These are phyloP conservation scores for Dromaius novaehollandiae DNA, from an alignment of 2,113 vertebrate species.

Conservation along the genomic window DNA sequence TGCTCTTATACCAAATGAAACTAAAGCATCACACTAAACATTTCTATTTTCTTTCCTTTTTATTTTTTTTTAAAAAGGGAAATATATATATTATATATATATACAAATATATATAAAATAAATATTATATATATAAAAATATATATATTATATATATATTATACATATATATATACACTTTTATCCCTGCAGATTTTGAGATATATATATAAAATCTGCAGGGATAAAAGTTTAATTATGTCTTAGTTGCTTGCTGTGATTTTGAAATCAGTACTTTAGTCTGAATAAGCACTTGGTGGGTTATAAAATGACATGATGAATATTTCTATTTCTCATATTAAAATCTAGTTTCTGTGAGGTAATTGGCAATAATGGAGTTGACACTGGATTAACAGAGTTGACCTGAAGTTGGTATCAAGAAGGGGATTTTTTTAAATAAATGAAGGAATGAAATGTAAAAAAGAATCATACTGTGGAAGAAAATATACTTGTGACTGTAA, in stretches of 20 bases:
- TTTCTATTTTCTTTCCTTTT: constrained; percentile 1
- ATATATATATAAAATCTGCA: constrained; percentile 50
- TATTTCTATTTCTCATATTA: constrained; percentile 71
- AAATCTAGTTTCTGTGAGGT: constrained; percentile 69
- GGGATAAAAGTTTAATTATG: constrained; percentile 79
- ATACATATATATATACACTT: no score
- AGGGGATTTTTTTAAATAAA: constrained; percentile 61
- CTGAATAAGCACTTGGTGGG: constrained; percentile 73
- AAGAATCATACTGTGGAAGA: neutral
- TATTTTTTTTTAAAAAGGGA: neutral
- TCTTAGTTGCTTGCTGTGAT: constrained; percentile 78
- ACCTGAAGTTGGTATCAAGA: constrained; percentile 59
- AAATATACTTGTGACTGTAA: constrained; percentile 44
- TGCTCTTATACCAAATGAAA: constrained; percentile 57
- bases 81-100: neutral
- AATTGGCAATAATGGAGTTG: constrained; percentile 74
- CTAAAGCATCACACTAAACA: constrained; percentile 43
- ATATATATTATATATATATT: no score
- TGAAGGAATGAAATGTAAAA: neutral
- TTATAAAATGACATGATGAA: constrained; percentile 68
- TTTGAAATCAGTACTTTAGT: constrained; percentile 75
- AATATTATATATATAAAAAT: no score
- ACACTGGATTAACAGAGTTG: constrained; percentile 72
- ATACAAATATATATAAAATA: no score
- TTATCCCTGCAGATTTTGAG: no score